Evolutionary conservation across 2,797 vertebrate genomes (phyloP).

Genomic region (Onychomys leucogaster): DNA sequence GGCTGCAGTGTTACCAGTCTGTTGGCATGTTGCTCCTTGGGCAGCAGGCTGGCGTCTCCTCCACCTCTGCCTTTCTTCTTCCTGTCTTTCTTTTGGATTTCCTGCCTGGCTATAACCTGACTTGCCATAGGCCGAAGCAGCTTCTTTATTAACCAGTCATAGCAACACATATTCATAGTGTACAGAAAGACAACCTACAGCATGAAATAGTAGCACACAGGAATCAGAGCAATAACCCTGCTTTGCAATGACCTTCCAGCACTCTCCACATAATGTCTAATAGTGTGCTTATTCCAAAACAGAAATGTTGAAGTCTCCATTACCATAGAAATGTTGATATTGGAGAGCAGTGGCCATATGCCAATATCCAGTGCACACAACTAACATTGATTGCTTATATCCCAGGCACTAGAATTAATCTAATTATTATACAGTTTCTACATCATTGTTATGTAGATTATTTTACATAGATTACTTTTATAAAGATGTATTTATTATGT

Average conservation of each 20-base stretch:
- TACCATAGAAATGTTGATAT: neutral
- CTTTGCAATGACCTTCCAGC: neutral
- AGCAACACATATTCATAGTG: no score
- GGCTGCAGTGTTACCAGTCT: no score
- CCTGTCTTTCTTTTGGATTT: no score
- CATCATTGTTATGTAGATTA: neutral
- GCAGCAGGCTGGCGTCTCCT: no score
- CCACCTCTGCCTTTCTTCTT: no score
- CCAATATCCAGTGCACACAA: neutral
- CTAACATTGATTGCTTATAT: neutral
- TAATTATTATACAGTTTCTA: neutral
- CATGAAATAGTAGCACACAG: no score
- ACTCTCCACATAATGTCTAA: neutral
- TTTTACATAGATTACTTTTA: neutral
- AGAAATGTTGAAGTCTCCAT: neutral
- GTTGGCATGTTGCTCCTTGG: no score
- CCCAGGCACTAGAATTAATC: neutral
- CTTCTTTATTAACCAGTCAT: no score
- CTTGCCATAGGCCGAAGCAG: no score
- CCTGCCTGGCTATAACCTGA: no score
- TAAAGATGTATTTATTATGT: no score
- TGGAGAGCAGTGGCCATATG: neutral
- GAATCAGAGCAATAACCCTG: neutral
- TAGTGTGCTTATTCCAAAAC: neutral
- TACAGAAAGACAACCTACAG: no score